Conservation (phyloP, 2,888 invertebrate species). For the Oasisia sp. region DNA sequence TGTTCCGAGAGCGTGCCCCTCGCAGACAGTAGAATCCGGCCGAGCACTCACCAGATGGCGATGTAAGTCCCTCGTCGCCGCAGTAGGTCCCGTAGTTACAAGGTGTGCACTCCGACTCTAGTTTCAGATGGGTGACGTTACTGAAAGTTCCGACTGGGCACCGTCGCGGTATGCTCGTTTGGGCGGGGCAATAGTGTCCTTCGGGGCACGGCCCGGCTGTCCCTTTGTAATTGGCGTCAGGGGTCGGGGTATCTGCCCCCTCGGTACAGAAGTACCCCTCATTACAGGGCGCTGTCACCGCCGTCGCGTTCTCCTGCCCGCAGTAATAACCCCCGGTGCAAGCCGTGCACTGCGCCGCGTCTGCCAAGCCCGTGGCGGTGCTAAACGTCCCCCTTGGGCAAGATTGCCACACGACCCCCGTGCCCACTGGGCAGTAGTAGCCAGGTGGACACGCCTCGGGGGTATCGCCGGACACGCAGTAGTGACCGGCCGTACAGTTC, state of each 20-base stretch:
- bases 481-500: slow-evolving; percentile 59
- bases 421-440: slow-evolving; percentile 60
- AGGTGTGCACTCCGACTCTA: slow-evolving; percentile 50
- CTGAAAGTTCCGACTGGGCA: slow-evolving; percentile 57
- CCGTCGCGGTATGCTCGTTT: slow-evolving; percentile 49
- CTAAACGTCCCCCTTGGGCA: slow-evolving; percentile 61
- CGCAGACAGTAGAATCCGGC: slow-evolving; percentile 59
- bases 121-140: slow-evolving; percentile 55
- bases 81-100: slow-evolving; percentile 57
- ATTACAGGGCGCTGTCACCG: slow-evolving; percentile 43
- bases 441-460: slow-evolving; percentile 56
- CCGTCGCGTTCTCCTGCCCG: slow-evolving; percentile 47
- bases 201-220: slow-evolving; percentile 57
- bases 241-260: slow-evolving; percentile 52
- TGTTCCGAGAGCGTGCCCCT: slow-evolving; percentile 51
- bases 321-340: slow-evolving; percentile 61
- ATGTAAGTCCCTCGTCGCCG: slow-evolving; percentile 48
- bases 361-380: slow-evolving; percentile 47
- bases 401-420: slow-evolving; percentile 55
- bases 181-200: slow-evolving; percentile 54
- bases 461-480: slow-evolving; percentile 52
- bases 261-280: slow-evolving; percentile 61
- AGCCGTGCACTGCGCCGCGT: slow-evolving; percentile 54
- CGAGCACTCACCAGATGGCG: slow-evolving; percentile 56
- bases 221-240: slow-evolving; percentile 52